These are phyloP conservation scores for Phasianus colchicus DNA, from an alignment of 2,113 vertebrate genomes.

Conservation along the genomic window DNA sequence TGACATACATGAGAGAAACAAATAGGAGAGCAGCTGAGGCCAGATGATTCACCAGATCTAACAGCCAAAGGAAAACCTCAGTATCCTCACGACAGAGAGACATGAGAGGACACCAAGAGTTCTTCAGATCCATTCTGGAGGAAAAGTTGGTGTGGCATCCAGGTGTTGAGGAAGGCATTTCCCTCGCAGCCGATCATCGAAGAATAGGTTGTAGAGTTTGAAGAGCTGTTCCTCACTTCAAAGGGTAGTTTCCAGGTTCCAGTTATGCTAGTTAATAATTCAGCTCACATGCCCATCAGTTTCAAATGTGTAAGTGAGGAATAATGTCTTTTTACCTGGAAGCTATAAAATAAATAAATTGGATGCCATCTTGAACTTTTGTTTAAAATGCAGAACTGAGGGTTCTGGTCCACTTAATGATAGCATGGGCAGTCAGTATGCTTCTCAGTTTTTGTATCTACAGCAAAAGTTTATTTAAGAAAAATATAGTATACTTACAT, in stretches of 20 bases:
- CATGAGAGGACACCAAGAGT: not conserved
- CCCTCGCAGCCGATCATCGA: not conserved
- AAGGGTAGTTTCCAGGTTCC: conserved; percentile 2
- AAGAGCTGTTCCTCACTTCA: conserved; percentile 20
- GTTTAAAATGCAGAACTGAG: not conserved
- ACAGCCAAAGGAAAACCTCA: not conserved
- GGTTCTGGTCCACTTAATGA: not conserved
- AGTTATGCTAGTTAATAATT: conserved; percentile 23
- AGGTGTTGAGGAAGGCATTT: not conserved
- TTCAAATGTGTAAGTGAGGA: not conserved
- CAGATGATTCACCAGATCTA: not conserved
- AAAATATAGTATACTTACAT: not conserved
- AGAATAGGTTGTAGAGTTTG: not conserved
- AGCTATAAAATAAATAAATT: not conserved
- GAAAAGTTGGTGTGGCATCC: not conserved
- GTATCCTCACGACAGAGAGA: not conserved
- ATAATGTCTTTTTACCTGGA: not conserved
- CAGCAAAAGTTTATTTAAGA: not conserved
- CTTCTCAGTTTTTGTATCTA: not conserved
- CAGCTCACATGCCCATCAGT: not conserved
- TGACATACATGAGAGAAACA: not conserved
- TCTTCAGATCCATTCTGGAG: not conserved
- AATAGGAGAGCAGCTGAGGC: not conserved
- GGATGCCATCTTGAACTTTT: not conserved
- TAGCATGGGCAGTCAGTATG: not conserved